These are phyloP conservation scores for Sycophila sp. DNA, from an alignment of 1,140 invertebrate species.

Conservation along the genomic window DNA sequence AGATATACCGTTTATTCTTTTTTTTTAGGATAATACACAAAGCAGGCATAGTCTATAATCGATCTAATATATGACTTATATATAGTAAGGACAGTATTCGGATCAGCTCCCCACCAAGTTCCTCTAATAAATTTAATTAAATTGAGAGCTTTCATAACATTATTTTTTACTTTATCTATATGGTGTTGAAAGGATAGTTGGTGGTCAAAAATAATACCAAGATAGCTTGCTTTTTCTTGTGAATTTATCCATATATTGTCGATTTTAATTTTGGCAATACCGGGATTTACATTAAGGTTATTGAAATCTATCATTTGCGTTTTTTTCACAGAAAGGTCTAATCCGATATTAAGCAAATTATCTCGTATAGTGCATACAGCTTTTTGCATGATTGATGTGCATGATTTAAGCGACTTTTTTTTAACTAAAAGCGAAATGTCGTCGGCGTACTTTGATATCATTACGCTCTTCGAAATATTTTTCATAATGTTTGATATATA, in stretches of 20 bases:
- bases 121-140: constrained; percentile 14
- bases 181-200: constrained; percentile 35
- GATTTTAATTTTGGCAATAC: neutral
- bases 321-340: neutral
- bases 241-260: constrained; percentile 7
- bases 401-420: neutral
- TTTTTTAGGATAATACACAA: neutral
- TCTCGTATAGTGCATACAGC: neutral
- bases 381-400: neutral
- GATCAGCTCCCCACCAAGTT: neutral
- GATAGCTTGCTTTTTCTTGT: constrained; percentile 2
- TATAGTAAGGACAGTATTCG: neutral
- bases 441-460: neutral
- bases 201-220: constrained; percentile 29
- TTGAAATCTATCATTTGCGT: constrained; percentile 1
- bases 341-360: neutral
- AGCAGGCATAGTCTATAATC: constrained; percentile 1
- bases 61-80: neutral
- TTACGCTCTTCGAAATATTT: neutral
- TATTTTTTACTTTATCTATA: constrained; percentile 2
- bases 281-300: neutral
- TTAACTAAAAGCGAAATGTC: constrained; percentile 4
- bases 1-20: neutral
- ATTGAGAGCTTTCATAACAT: constrained; percentile 31
- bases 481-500: neutral